phyloP scores from a whole-genome alignment of 2,888 invertebrate genomes.

The Hemithea aestivaria region DNA sequence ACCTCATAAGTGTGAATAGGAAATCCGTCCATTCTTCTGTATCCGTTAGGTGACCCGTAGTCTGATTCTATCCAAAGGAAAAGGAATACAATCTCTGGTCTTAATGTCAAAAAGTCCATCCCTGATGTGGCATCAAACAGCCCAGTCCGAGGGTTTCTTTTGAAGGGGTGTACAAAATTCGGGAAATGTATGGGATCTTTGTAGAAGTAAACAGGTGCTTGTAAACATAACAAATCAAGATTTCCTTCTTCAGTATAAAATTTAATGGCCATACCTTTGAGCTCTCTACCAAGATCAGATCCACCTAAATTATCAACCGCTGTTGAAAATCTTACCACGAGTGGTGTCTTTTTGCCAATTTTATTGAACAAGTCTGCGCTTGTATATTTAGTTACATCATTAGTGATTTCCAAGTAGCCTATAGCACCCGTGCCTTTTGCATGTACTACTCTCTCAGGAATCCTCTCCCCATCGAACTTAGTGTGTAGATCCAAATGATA shows the following conservation, averaged over 20 bases:
- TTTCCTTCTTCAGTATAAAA: constrained; percentile 94
- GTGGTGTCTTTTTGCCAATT: constrained; percentile 87
- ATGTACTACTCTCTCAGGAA: constrained; percentile 94
- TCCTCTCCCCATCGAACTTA: constrained; percentile 90
- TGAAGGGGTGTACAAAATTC: constrained; percentile 92
- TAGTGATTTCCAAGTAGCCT: constrained; percentile 89
- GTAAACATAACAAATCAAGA: constrained; percentile 92
- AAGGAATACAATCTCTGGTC: constrained; percentile 89
- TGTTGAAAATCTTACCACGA: constrained; percentile 86
- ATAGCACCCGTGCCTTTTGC: constrained; percentile 94
- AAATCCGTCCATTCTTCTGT: constrained; percentile 93
- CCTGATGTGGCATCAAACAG: constrained; percentile 90
- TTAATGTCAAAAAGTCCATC: constrained; percentile 91
- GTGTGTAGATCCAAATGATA: constrained; percentile 50
- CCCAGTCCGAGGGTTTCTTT: constrained; percentile 92
- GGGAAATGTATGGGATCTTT: constrained; percentile 91
- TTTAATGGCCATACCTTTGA: constrained; percentile 92
- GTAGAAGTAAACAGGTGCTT: constrained; percentile 92
- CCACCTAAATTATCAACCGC: constrained; percentile 90
- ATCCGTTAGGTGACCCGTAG: constrained; percentile 93
- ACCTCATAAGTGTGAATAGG: constrained; percentile 94
- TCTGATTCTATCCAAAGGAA: constrained; percentile 88
- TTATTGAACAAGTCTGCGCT: constrained; percentile 86
- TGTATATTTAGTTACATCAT: constrained; percentile 86
- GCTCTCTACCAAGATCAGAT: constrained; percentile 89